Percentiles rank a stretch among this genome's conserved stretches.
Evolutionary conservation across 2,113 vertebrate species (phyloP).

Genomic region (Myocastor coypus): DNA sequence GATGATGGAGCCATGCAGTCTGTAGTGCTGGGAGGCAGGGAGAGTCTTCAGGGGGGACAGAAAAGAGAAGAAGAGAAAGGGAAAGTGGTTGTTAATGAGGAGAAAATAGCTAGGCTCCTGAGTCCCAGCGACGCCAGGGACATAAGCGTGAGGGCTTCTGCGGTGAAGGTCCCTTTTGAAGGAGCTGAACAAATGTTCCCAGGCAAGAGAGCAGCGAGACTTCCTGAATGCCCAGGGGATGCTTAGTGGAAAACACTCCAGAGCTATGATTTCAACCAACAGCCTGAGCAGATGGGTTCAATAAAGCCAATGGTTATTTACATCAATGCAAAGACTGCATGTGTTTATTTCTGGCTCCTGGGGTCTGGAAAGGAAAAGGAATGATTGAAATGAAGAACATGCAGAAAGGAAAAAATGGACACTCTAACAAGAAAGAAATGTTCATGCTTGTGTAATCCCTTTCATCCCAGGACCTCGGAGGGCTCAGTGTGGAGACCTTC

Average conservation of each 20-base stretch:
- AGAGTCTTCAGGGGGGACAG: not conserved
- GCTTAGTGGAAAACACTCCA: conserved; percentile 54
- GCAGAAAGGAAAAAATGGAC: conserved; percentile 65
- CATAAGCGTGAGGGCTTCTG: not conserved
- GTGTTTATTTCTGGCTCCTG: conserved; percentile 77
- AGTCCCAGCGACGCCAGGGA: not conserved
- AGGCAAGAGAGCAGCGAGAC: not conserved
- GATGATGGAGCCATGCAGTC: not conserved
- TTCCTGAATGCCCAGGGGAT: not conserved
- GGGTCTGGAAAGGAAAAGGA: conserved; percentile 72
- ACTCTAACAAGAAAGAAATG: conserved; percentile 66
- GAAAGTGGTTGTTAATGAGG: not conserved
- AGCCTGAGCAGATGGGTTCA: conserved; percentile 77
- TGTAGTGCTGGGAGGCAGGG: not conserved
- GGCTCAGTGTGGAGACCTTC: not conserved
- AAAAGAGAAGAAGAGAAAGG: not conserved
- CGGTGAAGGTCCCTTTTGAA: not conserved
- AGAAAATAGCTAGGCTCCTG: not conserved
- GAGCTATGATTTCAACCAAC: conserved; percentile 67
- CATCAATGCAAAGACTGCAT: conserved; percentile 57
- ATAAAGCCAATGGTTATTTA: conserved; percentile 77
- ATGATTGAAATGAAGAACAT: conserved; percentile 66
- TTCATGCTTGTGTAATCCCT: not conserved
- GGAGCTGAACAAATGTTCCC: not conserved
- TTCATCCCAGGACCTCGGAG: not conserved